These are phyloP conservation scores for Galerucella calmariensis DNA, from an alignment of 2,888 invertebrate species.

Conservation along the genomic window DNA sequence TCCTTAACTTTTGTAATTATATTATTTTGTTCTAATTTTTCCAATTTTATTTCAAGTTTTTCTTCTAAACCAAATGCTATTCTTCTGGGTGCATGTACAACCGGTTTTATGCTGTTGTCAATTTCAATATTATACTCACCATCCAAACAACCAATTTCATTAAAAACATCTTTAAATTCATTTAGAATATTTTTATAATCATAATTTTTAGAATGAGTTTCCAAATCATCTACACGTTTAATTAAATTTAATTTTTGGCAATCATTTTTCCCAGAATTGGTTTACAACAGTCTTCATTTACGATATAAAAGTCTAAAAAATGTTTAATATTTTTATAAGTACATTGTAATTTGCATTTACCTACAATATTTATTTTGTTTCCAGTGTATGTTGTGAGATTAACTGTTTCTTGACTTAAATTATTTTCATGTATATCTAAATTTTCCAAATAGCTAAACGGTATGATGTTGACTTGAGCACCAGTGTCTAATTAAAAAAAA, in stretches of 20 bases:
- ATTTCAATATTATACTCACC: background rate
- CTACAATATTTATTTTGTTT: no score
- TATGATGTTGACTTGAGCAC: no score
- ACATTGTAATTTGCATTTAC: no score
- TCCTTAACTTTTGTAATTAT: conserved; percentile 27
- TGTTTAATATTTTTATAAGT: background rate
- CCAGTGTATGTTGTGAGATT: no score
- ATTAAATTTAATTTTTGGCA: background rate
- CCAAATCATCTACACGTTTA: no score
- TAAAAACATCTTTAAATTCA: background rate
- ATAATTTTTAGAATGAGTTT: background rate
- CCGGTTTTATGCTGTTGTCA: background rate
- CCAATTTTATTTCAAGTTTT: conserved; percentile 11
- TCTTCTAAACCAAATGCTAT: background rate
- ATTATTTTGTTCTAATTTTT: conserved; percentile 22
- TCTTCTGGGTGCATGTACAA: background rate
- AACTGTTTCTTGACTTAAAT: no score
- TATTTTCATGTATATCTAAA: no score
- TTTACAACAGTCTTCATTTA: background rate
- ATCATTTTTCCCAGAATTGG: background rate
- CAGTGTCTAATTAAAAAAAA: no score
- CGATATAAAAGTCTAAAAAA: background rate
- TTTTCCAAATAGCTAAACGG: no score
- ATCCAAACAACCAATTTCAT: background rate
- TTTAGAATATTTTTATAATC: background rate